These are phyloP conservation scores for Mustela lutreola DNA, from an alignment of 2,113 vertebrate species.

Conservation along the genomic window DNA sequence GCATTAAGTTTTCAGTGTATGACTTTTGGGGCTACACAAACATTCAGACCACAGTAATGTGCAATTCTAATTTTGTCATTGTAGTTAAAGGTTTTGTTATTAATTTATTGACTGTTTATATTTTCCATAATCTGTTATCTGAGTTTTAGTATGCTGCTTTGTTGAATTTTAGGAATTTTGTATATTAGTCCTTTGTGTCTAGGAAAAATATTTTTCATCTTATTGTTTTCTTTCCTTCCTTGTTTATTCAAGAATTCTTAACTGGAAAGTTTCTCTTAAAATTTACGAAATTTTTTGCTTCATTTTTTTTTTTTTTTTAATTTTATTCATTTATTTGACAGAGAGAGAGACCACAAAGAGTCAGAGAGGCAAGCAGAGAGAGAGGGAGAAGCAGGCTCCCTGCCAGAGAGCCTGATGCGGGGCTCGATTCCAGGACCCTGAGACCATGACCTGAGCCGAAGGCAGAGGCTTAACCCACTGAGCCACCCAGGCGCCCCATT, in stretches of 20 bases:
- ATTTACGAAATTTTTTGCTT: not conserved
- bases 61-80: not conserved
- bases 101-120: not conserved
- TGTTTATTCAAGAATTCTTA: constrained; percentile 5
- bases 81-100: not conserved
- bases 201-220: not conserved
- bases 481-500: not conserved
- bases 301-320: not conserved
- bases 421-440: too few relatives aligned
- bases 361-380: too few relatives aligned
- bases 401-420: too few relatives aligned
- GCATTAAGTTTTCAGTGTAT: not conserved
- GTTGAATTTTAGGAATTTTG: not conserved
- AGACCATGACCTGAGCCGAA: too few relatives aligned
- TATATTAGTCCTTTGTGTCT: constrained; percentile 31
- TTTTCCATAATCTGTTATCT: not conserved
- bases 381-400: too few relatives aligned
- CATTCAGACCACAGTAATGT: not conserved
- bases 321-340: too few relatives aligned
- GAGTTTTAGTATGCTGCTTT: not conserved
- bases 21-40: not conserved
- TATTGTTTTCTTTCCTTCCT: not conserved
- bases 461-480: too few relatives aligned
- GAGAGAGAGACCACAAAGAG: too few relatives aligned
- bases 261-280: not conserved